Evolutionary conservation across 2,797 vertebrate genomes (phyloP).

Genomic region (Ibycter americanus): DNA sequence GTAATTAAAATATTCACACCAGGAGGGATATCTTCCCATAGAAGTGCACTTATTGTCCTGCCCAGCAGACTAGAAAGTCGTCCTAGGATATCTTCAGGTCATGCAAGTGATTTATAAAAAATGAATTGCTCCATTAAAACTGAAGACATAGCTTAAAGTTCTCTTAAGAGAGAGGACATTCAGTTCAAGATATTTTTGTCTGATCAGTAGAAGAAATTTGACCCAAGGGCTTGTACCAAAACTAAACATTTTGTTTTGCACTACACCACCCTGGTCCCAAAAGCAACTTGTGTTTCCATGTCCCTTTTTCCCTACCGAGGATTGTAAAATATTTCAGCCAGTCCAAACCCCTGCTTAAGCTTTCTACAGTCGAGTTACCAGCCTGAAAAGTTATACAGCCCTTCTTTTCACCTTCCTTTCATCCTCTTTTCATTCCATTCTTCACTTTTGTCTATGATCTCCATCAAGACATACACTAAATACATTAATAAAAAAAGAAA

Average conservation of each 20-base stretch:
- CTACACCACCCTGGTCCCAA: neutral
- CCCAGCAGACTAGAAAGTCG: neutral
- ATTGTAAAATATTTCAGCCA: neutral
- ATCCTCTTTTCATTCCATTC: neutral
- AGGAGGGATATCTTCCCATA: neutral
- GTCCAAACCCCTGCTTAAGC: neutral
- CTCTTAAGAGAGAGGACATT: neutral
- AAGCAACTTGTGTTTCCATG: neutral
- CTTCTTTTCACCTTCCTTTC: neutral
- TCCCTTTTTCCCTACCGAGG: neutral
- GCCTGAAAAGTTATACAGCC: neutral
- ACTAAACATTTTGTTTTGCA: neutral
- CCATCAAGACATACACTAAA: neutral
- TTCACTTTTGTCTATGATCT: neutral
- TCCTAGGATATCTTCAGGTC: neutral
- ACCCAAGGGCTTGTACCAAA: neutral
- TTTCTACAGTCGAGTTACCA: neutral
- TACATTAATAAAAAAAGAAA: neutral
- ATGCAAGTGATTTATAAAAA: constrained; percentile 5
- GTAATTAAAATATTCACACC: neutral
- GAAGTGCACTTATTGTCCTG: neutral
- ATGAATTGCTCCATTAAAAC: neutral
- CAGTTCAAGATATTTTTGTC: neutral
- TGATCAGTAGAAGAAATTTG: neutral
- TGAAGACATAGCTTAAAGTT: neutral